A percentile compares a stretch with the other conserved stretches of the same genome.
Evolutionary conservation across 1,140 invertebrate genomes (phyloP).

Genomic region (Oryctes rhinoceros): DNA sequence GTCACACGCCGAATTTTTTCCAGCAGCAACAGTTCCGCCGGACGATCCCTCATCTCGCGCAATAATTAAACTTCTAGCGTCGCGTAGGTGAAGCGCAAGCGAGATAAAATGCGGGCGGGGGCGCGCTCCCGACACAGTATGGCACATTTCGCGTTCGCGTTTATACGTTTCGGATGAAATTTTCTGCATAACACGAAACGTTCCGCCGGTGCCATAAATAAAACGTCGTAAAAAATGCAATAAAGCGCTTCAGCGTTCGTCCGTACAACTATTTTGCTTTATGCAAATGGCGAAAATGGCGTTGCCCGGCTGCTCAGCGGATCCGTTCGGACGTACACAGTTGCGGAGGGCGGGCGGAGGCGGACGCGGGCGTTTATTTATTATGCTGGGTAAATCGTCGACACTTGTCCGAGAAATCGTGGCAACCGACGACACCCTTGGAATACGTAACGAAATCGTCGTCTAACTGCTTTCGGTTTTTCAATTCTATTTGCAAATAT

Average conservation of each 20-base stretch:
- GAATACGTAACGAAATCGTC: not conserved
- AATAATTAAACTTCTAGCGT: no score
- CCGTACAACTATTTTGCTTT: slow-evolving; percentile 10
- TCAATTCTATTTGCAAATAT: no score
- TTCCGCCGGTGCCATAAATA: not conserved
- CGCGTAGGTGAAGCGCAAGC: no score
- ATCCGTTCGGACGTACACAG: not conserved
- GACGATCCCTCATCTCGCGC: no score
- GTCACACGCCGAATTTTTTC: no score
- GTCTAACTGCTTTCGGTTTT: not conserved
- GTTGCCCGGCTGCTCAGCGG: not conserved
- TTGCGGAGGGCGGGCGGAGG: no score
- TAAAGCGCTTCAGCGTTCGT: not conserved
- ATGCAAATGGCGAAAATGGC: slow-evolving; percentile 8
- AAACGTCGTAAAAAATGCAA: slow-evolving; percentile 6
- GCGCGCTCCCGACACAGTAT: no score
- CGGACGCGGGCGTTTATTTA: not conserved
- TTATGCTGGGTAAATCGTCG: not conserved
- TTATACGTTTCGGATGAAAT: not conserved
- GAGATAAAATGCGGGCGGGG: no score
- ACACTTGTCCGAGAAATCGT: slow-evolving; percentile 3
- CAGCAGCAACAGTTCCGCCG: no score
- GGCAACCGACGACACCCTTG: not conserved
- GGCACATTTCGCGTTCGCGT: no score
- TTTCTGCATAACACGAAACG: not conserved